Evolutionary conservation across 2,888 invertebrate species (phyloP).

Genomic region (Agrypnus murinus): DNA sequence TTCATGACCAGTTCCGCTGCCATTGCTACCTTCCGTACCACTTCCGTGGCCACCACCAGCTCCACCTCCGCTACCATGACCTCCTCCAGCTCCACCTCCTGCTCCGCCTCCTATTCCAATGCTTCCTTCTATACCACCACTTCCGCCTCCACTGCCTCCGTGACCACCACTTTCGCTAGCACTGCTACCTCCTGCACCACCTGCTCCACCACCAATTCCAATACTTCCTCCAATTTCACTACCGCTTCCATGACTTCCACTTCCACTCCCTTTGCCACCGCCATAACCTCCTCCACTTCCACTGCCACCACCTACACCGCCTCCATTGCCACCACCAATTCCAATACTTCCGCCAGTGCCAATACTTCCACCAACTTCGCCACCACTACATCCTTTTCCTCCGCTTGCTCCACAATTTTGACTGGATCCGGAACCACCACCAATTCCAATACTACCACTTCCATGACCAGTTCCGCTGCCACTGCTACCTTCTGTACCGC

Average conservation of each 20-base stretch:
- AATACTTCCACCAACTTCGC: conserved; percentile 37
- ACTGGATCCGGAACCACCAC: not conserved
- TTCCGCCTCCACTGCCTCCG: not conserved
- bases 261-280: no score
- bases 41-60: conserved; percentile 33
- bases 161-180: conserved; percentile 6
- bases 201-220: conserved; percentile 7
- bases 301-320: conserved; percentile 32
- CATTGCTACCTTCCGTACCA: not conserved
- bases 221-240: no score
- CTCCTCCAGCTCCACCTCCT: conserved; percentile 31
- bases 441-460: not conserved
- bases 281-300: conserved; percentile 27
- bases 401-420: conserved; percentile 33
- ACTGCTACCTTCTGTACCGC: not conserved
- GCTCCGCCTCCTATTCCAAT: not conserved
- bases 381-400: conserved; percentile 22
- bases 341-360: conserved; percentile 44
- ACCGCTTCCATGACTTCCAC: no score
- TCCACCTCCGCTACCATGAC: conserved; percentile 38
- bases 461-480: not conserved
- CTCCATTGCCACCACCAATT: conserved; percentile 20
- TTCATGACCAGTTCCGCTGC: not conserved
- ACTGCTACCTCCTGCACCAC: conserved; percentile 4
- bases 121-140: no score